phyloP scores from a whole-genome alignment of 2,113 vertebrate species.

The Arvicanthis niloticus region DNA sequence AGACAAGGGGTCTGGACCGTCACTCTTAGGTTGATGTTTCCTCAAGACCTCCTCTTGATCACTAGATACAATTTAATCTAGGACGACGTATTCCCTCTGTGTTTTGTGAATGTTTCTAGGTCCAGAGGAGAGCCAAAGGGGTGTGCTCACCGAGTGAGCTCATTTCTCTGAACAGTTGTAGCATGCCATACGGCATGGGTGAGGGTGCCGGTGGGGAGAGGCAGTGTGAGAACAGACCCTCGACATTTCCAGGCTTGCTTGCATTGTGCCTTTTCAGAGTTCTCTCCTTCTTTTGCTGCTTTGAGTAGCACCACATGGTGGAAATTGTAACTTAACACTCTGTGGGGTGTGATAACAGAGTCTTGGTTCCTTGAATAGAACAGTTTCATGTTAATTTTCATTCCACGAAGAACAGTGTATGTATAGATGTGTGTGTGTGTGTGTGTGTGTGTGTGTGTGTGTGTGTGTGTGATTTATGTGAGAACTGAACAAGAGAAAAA shows the following conservation, averaged over 20 bases:
- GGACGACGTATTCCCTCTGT: neutral
- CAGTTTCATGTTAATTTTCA: slow-evolving; percentile 85
- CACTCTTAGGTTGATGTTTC: neutral
- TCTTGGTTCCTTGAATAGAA: slow-evolving; percentile 81
- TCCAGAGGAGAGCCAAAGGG: slow-evolving; percentile 67
- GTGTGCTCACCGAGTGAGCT: slow-evolving; percentile 69
- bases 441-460: neutral
- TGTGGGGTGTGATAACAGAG: slow-evolving; percentile 79
- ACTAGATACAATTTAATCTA: neutral
- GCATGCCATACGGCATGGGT: slow-evolving; percentile 3
- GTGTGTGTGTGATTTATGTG: neutral
- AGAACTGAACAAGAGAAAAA: neutral
- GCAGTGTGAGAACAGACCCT: slow-evolving; percentile 51
- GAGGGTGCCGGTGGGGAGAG: neutral
- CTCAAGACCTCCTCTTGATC: neutral
- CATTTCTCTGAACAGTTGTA: slow-evolving; percentile 79
- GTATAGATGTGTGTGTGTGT: neutral
- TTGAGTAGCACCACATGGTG: slow-evolving; percentile 66
- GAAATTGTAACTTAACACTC: slow-evolving; percentile 84
- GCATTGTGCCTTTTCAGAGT: slow-evolving; percentile 5
- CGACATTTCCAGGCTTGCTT: neutral
- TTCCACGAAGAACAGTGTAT: slow-evolving; percentile 4
- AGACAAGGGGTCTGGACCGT: neutral
- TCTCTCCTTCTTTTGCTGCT: neutral
- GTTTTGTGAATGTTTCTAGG: slow-evolving; percentile 59